phyloP scores from a whole-genome alignment of 2,113 vertebrate genomes.

The Sceloporus tristichus region DNA sequence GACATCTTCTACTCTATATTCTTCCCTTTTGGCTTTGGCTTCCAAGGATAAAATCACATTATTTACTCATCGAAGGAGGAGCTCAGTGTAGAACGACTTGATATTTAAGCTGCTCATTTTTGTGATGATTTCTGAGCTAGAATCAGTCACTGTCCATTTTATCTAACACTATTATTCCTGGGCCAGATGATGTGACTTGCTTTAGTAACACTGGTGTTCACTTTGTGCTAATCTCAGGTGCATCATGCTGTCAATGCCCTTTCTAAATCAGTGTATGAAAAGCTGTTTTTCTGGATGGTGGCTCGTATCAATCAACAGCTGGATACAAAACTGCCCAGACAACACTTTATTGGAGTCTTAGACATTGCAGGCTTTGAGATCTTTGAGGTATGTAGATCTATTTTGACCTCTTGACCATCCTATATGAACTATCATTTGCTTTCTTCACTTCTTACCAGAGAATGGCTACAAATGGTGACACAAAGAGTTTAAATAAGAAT shows the following conservation, averaged over 20 bases:
- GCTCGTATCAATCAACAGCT: constrained; percentile 80
- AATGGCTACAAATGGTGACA: no score
- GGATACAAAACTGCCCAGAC: constrained; percentile 79
- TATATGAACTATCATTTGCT: constrained; percentile 21
- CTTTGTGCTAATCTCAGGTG: constrained; percentile 66
- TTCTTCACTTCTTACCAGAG: not conserved
- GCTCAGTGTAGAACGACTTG: not conserved
- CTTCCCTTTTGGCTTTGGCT: no score
- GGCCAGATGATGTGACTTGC: not conserved
- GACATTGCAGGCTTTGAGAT: constrained; percentile 86
- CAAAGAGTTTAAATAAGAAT: not conserved
- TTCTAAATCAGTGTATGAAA: constrained; percentile 81
- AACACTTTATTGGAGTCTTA: constrained; percentile 81
- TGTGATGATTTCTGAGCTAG: no score
- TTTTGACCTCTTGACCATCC: constrained; percentile 1
- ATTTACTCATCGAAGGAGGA: not conserved
- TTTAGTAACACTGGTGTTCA: not conserved
- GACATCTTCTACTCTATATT: not conserved
- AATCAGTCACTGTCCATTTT: not conserved
- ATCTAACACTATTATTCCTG: not conserved
- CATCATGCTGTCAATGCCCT: constrained; percentile 80
- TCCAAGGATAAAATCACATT: not conserved
- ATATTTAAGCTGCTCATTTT: not conserved
- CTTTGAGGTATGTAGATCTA: constrained; percentile 78
- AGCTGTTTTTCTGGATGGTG: constrained; percentile 84